Evolutionary conservation across 2,113 vertebrate genomes (phyloP).

Genomic region (Colaptes auratus): DNA sequence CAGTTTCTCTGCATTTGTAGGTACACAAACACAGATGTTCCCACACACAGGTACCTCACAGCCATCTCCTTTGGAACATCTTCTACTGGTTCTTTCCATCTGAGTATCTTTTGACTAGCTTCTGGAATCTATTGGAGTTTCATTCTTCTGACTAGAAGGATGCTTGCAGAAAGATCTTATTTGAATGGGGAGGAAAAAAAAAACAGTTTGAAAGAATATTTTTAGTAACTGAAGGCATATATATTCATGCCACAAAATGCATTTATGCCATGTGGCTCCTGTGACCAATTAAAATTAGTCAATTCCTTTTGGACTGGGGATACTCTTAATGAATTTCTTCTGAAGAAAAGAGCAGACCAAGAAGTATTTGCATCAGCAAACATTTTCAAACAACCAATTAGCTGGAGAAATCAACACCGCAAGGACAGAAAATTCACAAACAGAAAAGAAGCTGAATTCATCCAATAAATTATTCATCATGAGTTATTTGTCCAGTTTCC

Average conservation of each 20-base stretch:
- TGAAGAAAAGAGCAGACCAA: constrained; percentile 21
- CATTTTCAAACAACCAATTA: constrained; percentile 63
- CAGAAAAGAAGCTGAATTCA: constrained; percentile 33
- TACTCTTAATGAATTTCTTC: constrained; percentile 46
- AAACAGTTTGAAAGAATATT: background rate
- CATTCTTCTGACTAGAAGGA: background rate
- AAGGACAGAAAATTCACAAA: constrained; percentile 43
- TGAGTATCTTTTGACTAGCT: background rate
- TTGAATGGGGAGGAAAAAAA: background rate
- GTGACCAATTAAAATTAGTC: constrained; percentile 54
- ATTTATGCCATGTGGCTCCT: constrained; percentile 23
- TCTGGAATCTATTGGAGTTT: background rate
- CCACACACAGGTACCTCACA: background rate
- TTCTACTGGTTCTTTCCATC: background rate
- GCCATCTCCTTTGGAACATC: background rate
- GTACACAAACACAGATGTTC: background rate
- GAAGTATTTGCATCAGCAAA: constrained; percentile 54
- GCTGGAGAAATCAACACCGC: constrained; percentile 29
- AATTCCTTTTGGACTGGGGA: background rate
- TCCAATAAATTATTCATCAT: constrained; percentile 59
- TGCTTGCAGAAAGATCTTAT: background rate
- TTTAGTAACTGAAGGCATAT: background rate
- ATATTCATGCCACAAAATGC: constrained; percentile 1
- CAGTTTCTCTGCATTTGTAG: background rate
- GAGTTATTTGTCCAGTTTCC: constrained; percentile 17